Evolutionary conservation across 2,888 invertebrate genomes (phyloP).

Genomic region (Pollenia amentaria): DNA sequence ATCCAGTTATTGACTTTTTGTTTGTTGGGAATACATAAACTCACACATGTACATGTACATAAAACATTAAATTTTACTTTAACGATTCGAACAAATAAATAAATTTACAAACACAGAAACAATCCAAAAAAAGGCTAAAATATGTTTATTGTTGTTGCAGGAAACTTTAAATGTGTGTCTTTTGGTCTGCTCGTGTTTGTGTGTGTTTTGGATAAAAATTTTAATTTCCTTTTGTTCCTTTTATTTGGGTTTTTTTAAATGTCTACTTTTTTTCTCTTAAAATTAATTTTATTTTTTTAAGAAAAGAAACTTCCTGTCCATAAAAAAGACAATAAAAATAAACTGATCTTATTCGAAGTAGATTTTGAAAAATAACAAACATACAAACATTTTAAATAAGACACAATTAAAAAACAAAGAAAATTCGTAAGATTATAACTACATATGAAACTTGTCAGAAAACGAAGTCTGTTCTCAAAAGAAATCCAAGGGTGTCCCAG

Average conservation of each 20-base stretch:
- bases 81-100: conserved; percentile 37
- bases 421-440: too few relatives aligned
- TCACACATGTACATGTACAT: conserved; percentile 13
- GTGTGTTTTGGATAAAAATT: conserved; percentile 29
- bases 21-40: too few relatives aligned
- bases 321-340: conserved; percentile 1
- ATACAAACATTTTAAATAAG: too few relatives aligned
- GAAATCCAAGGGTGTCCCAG: too few relatives aligned
- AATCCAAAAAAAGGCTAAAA: not conserved
- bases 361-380: too few relatives aligned
- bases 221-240: conserved; percentile 48
- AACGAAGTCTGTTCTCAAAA: too few relatives aligned
- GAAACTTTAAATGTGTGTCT: not conserved
- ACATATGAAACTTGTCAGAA: too few relatives aligned
- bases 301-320: not conserved
- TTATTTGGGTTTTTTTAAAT: conserved; percentile 32
- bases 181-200: conserved; percentile 1
- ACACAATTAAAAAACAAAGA: too few relatives aligned
- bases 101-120: conserved; percentile 32
- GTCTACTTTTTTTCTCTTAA: not conserved
- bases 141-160: not conserved
- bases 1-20: too few relatives aligned
- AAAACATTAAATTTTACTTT: conserved; percentile 33
- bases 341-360: not conserved
- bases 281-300: conserved; percentile 23